Base-by-base conservation (phyloP, 2,113 vertebrate species). In the Strix uralensis region DNA sequence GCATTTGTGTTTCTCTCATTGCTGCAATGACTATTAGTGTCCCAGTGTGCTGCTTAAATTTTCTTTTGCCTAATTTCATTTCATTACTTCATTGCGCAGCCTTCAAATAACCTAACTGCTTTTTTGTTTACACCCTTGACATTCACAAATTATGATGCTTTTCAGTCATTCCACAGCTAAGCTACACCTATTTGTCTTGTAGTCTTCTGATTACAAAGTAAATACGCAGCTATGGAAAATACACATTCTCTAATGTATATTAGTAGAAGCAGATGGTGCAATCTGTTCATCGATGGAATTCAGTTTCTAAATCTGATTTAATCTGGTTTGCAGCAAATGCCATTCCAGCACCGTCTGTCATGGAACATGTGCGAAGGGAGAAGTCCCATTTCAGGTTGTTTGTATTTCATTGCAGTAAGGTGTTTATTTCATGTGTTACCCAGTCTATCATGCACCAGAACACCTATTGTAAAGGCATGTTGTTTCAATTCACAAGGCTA, bases 261-360 rank as follows among this genome's bases (percentile, higher is more conserved):
- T 95, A 79, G 90, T 91, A 80, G 55, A 84, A 96, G 71, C 97
- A 96, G 91, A 94, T 94, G 91, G 77, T 84, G 30, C 95, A 91
- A 12, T 90, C 81, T 94, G 88, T 94, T 96, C 67, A 49, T 84
- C 69, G 23, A 42, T 94, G 80, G 46, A 94, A 84, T 96, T 97
- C 91, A 80, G 86, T 63, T 95, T 96, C 91, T 70, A 82, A 86
- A 94, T 91, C 80, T 94, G 82, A 89, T 92, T 77, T 92, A 63
- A 92, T 96, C 83, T 96, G 80, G 77, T 97, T 79, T 91, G 78
- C 83, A 87, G 55, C 81, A 94, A 93, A 96, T 83, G 96, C 47
- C 17, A 10, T 70, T 92, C 59, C 11, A 42, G 19, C 88, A 65
- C 95, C 6, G 80, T 96, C 90, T 98, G 84, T 89, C 92, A 11